Evolutionary conservation across 2,113 vertebrate genomes (phyloP), one percentile per base, ranked within the genome.

Genomic region (Chloropsis hardwickii): DNA sequence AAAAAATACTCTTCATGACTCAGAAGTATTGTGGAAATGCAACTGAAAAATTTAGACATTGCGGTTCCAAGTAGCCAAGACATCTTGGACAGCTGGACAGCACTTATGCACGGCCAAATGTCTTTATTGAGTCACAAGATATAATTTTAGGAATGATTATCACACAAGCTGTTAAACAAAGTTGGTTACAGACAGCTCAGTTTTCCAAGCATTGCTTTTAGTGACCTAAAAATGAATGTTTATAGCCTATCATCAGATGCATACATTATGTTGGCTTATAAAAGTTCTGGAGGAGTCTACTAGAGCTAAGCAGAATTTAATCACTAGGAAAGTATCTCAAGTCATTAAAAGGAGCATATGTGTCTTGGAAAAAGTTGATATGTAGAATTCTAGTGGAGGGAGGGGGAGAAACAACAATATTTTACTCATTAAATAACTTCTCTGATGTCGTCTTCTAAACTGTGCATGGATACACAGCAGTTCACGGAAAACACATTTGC

Each of bases 291-390:
- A 86, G 86, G 70, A 77, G 18, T 33, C 60, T 83, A 78, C 57
- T 83, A 62, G 28, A 78, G 39, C 71, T 86, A 90, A 88, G 64
- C 22, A 88, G 85, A 92, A 90, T 74, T 96, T 81, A 90, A 94
- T 96, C 90, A 94, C 90, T 93, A 94, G 76, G 76, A 96, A 97
- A 96, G 60, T 90, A 97, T 97, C 93, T 94, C 67, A 64, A 95
- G 80, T 74, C 76, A 96, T 88, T 96, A 94, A 90, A 92, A 86
- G 64, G 60, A 91, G 54, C 87, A 86, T 78, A 65, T 81, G 85
- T 78, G 39, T 86, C 81, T 94, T 82, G 92, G 93, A 92, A 97
- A 96, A 94, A 9, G 44, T 71, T 94, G 92, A 91, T 96, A 93
- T 74, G 64, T 93, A 76, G 40, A 90, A 92, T 80, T 94, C 39